A percentile compares a stretch with the other conserved stretches of the same genome.
phyloP scores from a whole-genome alignment of 2,888 invertebrate genomes.

The Lissonota sp. region DNA sequence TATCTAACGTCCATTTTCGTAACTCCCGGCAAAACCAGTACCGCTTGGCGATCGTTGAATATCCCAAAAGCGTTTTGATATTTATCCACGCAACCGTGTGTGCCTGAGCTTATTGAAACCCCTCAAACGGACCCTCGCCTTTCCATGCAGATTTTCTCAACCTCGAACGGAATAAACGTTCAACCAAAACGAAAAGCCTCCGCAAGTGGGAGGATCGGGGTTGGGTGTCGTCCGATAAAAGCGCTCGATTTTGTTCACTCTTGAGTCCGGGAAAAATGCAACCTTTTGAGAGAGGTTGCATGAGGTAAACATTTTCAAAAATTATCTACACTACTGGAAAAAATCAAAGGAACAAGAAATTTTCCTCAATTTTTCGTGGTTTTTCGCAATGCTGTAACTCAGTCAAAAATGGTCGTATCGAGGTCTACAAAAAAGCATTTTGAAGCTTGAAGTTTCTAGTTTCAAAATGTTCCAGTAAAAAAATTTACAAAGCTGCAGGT shows the following conservation, averaged over 20 bases:
- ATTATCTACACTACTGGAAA: slow-evolving; percentile 10
- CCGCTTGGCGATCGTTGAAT: slow-evolving; percentile 12
- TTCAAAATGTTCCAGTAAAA: too few species aligned
- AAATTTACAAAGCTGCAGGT: too few species aligned
- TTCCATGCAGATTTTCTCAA: slow-evolving; percentile 31
- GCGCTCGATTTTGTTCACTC: background rate
- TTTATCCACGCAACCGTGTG: background rate
- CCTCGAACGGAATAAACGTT: slow-evolving; percentile 42
- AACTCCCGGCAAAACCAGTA: background rate
- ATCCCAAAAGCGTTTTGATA: slow-evolving; percentile 32
- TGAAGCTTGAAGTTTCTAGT: too few species aligned
- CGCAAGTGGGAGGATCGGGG: background rate
- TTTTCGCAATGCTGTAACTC: too few species aligned
- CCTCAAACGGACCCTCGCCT: slow-evolving; percentile 16
- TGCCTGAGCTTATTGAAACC: background rate
- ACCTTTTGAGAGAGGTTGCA: too few species aligned
- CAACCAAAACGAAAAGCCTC: slow-evolving; percentile 43
- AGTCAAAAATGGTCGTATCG: too few species aligned
- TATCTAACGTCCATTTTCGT: slow-evolving; percentile 8
- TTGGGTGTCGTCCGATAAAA: slow-evolving; percentile 30
- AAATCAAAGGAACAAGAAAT: too few species aligned
- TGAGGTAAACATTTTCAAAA: too few species aligned
- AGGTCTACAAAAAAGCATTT: too few species aligned
- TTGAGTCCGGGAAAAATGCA: background rate
- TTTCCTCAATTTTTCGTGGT: too few species aligned